Evolutionary conservation across 2,797 vertebrate species (phyloP).

Genomic region (Emys orbicularis): DNA sequence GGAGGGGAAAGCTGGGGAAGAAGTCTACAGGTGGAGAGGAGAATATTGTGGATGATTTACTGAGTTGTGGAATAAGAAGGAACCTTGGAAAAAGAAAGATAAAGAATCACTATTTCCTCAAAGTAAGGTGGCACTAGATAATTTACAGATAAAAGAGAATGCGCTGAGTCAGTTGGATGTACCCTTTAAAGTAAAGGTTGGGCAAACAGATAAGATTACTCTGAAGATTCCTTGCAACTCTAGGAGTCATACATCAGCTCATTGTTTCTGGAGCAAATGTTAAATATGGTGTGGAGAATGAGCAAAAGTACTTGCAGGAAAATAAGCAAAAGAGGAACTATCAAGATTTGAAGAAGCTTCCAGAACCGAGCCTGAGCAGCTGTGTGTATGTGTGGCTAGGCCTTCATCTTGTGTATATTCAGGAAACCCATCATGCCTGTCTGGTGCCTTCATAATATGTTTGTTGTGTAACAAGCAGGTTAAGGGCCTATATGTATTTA

Average conservation of each 20-base stretch:
- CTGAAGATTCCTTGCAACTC: conserved; percentile 86
- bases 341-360: neutral
- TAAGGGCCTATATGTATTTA: neutral
- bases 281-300: neutral
- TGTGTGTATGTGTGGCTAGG: neutral
- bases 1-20: neutral
- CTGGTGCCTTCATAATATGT: neutral
- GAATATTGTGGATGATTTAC: neutral
- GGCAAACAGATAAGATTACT: conserved; percentile 83
- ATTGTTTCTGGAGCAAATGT: conserved; percentile 88
- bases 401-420: neutral
- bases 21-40: neutral
- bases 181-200: neutral
- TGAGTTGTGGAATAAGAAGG: neutral
- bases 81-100: neutral
- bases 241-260: conserved; percentile 88
- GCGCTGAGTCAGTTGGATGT: neutral
- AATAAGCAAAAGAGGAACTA: neutral
- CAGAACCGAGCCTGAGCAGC: neutral
- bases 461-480: neutral
- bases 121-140: neutral
- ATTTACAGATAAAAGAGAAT: neutral
- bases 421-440: neutral
- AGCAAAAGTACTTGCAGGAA: neutral
- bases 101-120: neutral